A percentile compares a stretch with the other conserved stretches of the same genome.
These are phyloP conservation scores for Yasuhikotakia modesta DNA, from an alignment of 2,797 vertebrate species.

Conservation along the genomic window DNA sequence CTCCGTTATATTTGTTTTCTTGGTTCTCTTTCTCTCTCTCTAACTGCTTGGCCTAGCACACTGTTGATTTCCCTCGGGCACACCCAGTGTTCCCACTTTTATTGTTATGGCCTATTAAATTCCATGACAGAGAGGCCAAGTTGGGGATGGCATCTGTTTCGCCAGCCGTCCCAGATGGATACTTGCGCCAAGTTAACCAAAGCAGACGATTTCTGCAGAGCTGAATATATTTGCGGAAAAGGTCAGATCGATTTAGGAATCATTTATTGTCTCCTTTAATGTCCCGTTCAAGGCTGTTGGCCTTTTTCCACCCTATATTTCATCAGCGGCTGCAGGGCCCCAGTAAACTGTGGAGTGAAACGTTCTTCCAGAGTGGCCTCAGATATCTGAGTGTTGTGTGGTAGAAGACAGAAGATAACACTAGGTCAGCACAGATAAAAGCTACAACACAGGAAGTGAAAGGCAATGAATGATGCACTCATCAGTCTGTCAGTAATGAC, in stretches of 20 bases:
- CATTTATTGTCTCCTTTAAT: constrained; percentile 71
- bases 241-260: constrained; percentile 74
- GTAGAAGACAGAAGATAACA: constrained; percentile 21
- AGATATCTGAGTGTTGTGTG: constrained; percentile 21
- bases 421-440: constrained; percentile 17
- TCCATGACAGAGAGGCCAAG: constrained; percentile 68
- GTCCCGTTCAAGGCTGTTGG: constrained; percentile 57
- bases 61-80: constrained; percentile 72
- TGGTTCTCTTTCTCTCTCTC: constrained; percentile 9
- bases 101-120: constrained; percentile 77
- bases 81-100: constrained; percentile 67
- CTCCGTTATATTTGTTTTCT: constrained; percentile 38
- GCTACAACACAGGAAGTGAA: background rate
- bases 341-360: constrained; percentile 44
- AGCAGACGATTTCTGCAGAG: constrained; percentile 63
- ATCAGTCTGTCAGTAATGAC: background rate
- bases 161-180: constrained; percentile 64
- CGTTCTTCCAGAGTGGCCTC: constrained; percentile 29
- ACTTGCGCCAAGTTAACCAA: constrained; percentile 65
- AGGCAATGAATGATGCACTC: constrained; percentile 12
- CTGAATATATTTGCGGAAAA: constrained; percentile 71
- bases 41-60: constrained; percentile 55
- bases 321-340: constrained; percentile 54
- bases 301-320: constrained; percentile 51
- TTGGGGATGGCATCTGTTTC: constrained; percentile 70